Conservation (phyloP, 2,113 vertebrate species). For the Delphinapterus leucas region DNA sequence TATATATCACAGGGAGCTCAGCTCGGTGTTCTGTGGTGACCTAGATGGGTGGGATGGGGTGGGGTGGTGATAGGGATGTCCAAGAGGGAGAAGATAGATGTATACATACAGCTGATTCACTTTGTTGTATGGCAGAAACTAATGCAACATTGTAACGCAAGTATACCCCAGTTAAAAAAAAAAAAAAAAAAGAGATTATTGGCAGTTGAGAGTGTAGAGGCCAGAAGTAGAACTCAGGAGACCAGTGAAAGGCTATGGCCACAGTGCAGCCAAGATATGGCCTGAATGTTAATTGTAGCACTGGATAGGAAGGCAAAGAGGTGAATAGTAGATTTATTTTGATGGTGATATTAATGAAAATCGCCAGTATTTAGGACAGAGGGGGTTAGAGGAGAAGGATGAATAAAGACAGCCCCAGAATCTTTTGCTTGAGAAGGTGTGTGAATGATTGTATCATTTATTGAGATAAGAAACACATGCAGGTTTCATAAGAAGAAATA, state of each 20-base stretch:
- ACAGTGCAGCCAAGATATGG: background rate
- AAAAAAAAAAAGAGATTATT: background rate
- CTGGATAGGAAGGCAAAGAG: background rate
- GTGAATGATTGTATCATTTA: background rate
- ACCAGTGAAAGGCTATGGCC: background rate
- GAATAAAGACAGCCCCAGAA: background rate
- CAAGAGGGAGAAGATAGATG: too few species aligned
- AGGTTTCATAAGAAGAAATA: background rate
- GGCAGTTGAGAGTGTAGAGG: background rate
- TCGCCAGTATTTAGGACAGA: background rate
- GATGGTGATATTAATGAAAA: background rate
- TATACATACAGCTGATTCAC: too few species aligned
- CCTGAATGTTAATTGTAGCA: background rate
- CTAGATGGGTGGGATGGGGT: too few species aligned
- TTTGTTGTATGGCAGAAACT: too few species aligned
- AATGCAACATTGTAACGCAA: too few species aligned
- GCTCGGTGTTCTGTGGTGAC: too few species aligned
- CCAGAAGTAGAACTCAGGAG: background rate
- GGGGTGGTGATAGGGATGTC: too few species aligned
- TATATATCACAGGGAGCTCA: too few species aligned
- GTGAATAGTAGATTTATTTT: background rate
- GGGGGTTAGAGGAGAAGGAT: background rate
- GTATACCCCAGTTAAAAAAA: too few species aligned
- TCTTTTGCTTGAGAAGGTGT: background rate
- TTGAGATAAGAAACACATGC: background rate